Percentiles rank a stretch among this genome's conserved stretches.
Evolutionary conservation across 1,140 invertebrate genomes (phyloP).

Genomic region (Musca domestica): DNA sequence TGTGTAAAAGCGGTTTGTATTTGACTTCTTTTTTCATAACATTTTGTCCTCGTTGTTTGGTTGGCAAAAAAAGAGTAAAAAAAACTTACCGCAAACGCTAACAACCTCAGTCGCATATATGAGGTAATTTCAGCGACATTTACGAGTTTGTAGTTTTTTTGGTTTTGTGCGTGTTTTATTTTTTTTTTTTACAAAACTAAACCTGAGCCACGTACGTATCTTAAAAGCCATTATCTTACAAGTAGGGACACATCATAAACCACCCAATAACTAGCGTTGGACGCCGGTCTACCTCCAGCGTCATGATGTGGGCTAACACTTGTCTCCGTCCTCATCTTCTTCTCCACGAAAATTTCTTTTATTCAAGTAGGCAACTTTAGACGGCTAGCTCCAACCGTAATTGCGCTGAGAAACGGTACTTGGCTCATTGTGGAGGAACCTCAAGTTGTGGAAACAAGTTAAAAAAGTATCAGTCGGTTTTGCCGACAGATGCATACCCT

Average conservation of each 20-base stretch:
- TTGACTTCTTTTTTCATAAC: background rate
- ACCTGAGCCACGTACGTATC: conserved; percentile 1
- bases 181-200: too few species aligned
- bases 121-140: conserved; percentile 2
- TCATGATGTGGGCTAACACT: too few species aligned
- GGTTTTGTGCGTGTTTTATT: background rate
- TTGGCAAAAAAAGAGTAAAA: background rate
- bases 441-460: too few species aligned
- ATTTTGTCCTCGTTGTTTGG: background rate
- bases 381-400: too few species aligned
- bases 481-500: too few species aligned
- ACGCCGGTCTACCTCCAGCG: too few species aligned
- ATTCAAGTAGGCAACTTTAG: too few species aligned
- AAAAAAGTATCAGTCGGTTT: too few species aligned
- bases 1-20: background rate
- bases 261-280: background rate
- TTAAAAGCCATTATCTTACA: conserved; percentile 7
- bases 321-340: too few species aligned
- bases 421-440: too few species aligned
- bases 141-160: background rate
- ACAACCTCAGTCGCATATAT: background rate
- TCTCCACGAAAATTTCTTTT: too few species aligned
- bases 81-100: background rate
- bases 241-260: conserved; percentile 6
- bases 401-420: too few species aligned